A percentile compares a stretch with the other conserved stretches of the same genome.
Evolutionary conservation across 2,888 invertebrate genomes (phyloP).

Genomic region (Ennomos quercinarius): DNA sequence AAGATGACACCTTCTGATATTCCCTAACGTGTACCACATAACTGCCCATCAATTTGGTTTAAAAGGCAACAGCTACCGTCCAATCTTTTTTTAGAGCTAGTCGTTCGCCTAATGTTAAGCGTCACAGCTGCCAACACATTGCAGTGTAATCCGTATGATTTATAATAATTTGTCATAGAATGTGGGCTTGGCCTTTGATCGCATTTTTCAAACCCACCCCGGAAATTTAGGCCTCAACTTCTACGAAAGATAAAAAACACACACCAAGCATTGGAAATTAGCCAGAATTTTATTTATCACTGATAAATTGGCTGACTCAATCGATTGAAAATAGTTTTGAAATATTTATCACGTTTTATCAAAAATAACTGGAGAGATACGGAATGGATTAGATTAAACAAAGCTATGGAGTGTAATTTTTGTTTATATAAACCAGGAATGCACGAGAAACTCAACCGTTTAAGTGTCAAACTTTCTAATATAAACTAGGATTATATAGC

Average conservation of each 20-base stretch:
- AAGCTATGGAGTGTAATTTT: conserved; percentile 4
- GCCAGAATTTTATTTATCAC: conserved; percentile 21
- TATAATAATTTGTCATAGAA: no score
- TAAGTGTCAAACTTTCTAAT: no score
- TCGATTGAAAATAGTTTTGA: conserved; percentile 28
- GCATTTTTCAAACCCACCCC: no score
- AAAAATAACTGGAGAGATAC: conserved; percentile 22
- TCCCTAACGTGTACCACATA: conserved; percentile 1
- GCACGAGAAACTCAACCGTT: no score
- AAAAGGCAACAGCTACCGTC: no score
- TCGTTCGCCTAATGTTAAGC: no score
- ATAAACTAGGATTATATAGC: no score
- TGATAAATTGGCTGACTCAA: conserved; percentile 16
- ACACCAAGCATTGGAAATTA: conserved; percentile 12
- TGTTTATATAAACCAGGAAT: no score
- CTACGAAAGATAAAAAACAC: conserved; percentile 5
- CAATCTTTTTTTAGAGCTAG: no score
- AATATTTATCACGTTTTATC: conserved; percentile 28
- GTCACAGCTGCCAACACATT: no score
- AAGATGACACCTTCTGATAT: conserved; percentile 65
- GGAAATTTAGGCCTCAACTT: neutral
- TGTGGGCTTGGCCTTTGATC: neutral
- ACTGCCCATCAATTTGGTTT: neutral
- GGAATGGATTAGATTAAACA: conserved; percentile 27
- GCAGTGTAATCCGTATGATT: no score